Evolutionary conservation across 2,888 invertebrate species (phyloP), one percentile per base, ranked within the genome.

Genomic region (Lamellibrachia columna): DNA sequence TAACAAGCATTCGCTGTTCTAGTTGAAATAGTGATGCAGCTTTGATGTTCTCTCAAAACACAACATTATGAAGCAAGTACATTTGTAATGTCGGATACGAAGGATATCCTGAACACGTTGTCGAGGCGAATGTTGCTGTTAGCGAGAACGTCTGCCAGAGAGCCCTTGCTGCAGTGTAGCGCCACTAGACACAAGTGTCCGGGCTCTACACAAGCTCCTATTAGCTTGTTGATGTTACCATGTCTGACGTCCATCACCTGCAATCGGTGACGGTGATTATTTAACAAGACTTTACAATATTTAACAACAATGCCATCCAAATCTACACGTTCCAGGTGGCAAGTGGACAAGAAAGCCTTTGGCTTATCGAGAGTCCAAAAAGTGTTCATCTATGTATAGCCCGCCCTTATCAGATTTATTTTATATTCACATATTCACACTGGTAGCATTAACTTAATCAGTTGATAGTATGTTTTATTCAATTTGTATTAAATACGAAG

Each of bases 81-180:
- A 92, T 94, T 92, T 22, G 93, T 93, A 15, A 95, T 95, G 90
- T 95, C 95, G 53, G 93, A 92, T 9, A 93, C 93, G 60, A 96
- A 94, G 8, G 95, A 95, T 22, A 95, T 94, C 58, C 94, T 94
- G 93, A 95, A 96, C 92, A 95, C 95, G 94, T 95, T 94, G 75
- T 95, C 95, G 52, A 96, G 94, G 92, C 94, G 94, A 40, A 95
- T 94, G 90, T 93, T 94, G 11, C 95, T 95, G 93, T 95, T 95
- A 11, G 94, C 94, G 90, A 96, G 93, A 15, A 96, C 92, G 92
- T 96, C 95, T 93, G 95, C 94, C 3, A 96, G 94, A 93, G 95
- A 95, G 40, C 95, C 96, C 94, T 95, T 94, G 90, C 75, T 92
- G 92, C 94, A 94, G 92, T 94, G 94, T 8, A 52, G 28, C 15